phyloP scores from a whole-genome alignment of 2,888 invertebrate species.

The Agrochola lychnidis region DNA sequence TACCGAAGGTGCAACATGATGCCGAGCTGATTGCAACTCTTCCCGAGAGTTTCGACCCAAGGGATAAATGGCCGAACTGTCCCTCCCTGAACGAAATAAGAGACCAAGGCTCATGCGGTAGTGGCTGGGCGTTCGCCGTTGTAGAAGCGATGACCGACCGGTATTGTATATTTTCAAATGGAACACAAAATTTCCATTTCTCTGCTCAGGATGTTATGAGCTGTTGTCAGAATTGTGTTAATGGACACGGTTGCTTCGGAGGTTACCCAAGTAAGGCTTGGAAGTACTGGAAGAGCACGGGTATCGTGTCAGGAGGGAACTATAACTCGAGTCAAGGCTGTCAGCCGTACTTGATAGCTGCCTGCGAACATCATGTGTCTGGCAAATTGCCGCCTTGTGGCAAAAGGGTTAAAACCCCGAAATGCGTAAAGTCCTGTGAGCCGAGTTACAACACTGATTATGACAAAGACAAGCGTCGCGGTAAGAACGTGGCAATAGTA shows the following conservation, averaged over 20 bases:
- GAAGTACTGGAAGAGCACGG: slow-evolving; percentile 7
- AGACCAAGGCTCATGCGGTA: slow-evolving; percentile 41
- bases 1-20: slow-evolving; percentile 14
- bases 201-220: slow-evolving; percentile 25
- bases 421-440: slow-evolving; percentile 11
- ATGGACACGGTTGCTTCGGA: not conserved
- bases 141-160: slow-evolving; percentile 38
- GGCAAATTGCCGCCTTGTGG: slow-evolving; percentile 30
- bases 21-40: slow-evolving; percentile 40
- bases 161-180: slow-evolving; percentile 38
- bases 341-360: slow-evolving; percentile 25
- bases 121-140: slow-evolving; percentile 38
- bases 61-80: slow-evolving; percentile 45
- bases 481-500: not conserved
- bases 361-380: slow-evolving; percentile 18
- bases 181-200: slow-evolving; percentile 30
- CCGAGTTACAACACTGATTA: slow-evolving; percentile 12
- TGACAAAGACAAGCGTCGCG: slow-evolving; percentile 24
- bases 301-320: slow-evolving; percentile 43
- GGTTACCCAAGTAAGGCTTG: not conserved
- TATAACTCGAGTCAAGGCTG: slow-evolving; percentile 34
- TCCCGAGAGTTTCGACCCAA: slow-evolving; percentile 37
- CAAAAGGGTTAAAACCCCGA: rapidly evolving
- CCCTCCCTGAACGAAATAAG: slow-evolving; percentile 36
- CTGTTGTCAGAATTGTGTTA: not conserved